Percentiles rank a stretch among this genome's conserved stretches.
These are phyloP conservation scores for Ornithoptera alexandrae DNA, from an alignment of 2,888 invertebrate genomes.

Conservation along the genomic window DNA sequence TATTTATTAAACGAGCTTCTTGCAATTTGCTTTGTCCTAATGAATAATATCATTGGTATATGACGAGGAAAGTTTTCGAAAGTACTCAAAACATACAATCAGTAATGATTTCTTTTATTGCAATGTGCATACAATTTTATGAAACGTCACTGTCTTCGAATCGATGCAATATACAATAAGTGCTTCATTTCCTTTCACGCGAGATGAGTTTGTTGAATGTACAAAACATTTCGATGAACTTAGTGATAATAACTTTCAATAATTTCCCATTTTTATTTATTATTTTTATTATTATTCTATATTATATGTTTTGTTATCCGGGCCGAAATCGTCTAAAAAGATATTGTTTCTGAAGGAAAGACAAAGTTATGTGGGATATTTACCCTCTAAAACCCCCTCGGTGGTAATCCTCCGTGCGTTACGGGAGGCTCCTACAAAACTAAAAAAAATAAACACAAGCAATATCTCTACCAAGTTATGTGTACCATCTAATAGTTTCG, in stretches of 20 bases:
- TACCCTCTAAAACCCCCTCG: too few species aligned
- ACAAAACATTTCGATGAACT: conserved; percentile 4
- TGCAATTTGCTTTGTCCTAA: neutral
- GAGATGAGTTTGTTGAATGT: conserved; percentile 23
- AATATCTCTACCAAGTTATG: too few species aligned
- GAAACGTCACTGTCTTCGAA: conserved; percentile 13
- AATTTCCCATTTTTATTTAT: neutral
- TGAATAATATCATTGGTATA: neutral
- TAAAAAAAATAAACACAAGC: too few species aligned
- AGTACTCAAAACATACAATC: conserved; percentile 17
- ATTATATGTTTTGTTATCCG: too few species aligned
- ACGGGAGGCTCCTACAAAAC: too few species aligned
- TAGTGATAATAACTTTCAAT: neutral
- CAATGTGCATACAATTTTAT: conserved; percentile 24
- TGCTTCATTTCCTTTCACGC: conserved; percentile 16
- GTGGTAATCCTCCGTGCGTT: too few species aligned
- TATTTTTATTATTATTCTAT: neutral
- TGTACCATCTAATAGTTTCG: too few species aligned
- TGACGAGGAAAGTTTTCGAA: conserved; percentile 26
- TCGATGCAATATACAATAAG: conserved; percentile 21
- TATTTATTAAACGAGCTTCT: neutral
- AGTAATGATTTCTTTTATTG: conserved; percentile 26
- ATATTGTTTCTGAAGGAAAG: too few species aligned
- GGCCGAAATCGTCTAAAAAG: too few species aligned
- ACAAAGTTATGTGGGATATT: too few species aligned